Evolutionary conservation across 2,113 vertebrate species (phyloP).

Genomic region (Heloderma charlesbogerti): DNA sequence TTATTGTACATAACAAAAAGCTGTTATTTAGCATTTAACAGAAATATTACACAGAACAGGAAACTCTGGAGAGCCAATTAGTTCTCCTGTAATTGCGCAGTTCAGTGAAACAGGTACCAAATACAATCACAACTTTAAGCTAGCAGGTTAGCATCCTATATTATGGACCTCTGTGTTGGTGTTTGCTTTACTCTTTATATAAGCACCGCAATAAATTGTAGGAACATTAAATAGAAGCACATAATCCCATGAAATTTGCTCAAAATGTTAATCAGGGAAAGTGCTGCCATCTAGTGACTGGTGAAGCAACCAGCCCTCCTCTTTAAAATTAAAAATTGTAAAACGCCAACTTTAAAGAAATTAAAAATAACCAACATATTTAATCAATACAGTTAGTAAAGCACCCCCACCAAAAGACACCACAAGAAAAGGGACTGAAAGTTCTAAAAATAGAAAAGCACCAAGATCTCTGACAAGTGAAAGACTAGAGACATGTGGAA

Average conservation of each 20-base stretch:
- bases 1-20: conserved; percentile 29
- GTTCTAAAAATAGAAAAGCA: background rate
- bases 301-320: background rate
- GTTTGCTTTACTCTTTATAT: background rate
- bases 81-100: conserved; percentile 31
- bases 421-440: background rate
- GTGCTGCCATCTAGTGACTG: conserved; percentile 73
- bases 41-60: conserved; percentile 25
- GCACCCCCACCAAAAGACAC: background rate
- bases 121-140: conserved; percentile 24
- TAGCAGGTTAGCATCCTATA: background rate
- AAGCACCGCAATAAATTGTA: background rate
- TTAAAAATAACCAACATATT: background rate
- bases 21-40: background rate
- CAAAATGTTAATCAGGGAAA: conserved; percentile 39
- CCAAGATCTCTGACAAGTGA: background rate
- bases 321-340: conserved; percentile 34
- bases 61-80: conserved; percentile 36
- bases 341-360: background rate
- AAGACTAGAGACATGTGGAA: background rate
- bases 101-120: background rate
- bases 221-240: background rate
- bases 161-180: background rate
- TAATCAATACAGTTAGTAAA: background rate
- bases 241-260: conserved; percentile 14